Conservation (phyloP, 2,113 vertebrate species). For the Tenebrosternarchus preto region DNA sequence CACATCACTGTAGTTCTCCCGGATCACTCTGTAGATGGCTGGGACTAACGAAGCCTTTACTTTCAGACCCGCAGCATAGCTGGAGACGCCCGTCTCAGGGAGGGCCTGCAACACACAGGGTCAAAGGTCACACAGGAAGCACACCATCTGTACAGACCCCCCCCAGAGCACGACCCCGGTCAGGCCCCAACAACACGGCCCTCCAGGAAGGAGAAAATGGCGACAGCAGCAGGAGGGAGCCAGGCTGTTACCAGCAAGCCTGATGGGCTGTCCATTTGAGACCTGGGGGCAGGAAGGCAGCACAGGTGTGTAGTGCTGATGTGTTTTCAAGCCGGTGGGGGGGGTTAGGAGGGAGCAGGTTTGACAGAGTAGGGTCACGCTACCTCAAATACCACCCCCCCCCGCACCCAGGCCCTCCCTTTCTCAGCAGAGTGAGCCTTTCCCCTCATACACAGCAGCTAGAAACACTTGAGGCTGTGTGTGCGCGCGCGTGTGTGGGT, state of each 20-base stretch:
- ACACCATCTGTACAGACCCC: slow-evolving; percentile 7
- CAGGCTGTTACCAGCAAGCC: too few species aligned
- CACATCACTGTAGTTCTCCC: slow-evolving; percentile 96
- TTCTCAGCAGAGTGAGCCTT: background rate
- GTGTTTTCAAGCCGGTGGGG: background rate
- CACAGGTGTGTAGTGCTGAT: background rate
- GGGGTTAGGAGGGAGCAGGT: slow-evolving; percentile 1
- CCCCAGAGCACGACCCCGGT: background rate
- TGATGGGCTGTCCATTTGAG: background rate
- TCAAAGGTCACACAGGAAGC: background rate
- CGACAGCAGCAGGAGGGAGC: background rate
- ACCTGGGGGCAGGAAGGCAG: background rate
- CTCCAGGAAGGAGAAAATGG: background rate
- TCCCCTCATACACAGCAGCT: slow-evolving; percentile 31
- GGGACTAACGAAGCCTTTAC: slow-evolving; percentile 88
- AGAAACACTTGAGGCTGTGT: slow-evolving; percentile 33
- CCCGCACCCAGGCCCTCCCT: background rate
- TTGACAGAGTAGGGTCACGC: slow-evolving; percentile 6
- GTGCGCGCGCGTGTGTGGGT: slow-evolving; percentile 23
- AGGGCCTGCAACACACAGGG: slow-evolving; percentile 80
- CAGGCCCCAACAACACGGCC: background rate
- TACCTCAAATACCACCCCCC: background rate
- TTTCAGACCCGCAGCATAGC: slow-evolving; percentile 88
- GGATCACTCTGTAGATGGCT: slow-evolving; percentile 95
- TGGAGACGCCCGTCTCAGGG: slow-evolving; percentile 88